These are phyloP conservation scores for Hylaeus volcanicus DNA, from an alignment of 1,140 invertebrate species.

Conservation along the genomic window DNA sequence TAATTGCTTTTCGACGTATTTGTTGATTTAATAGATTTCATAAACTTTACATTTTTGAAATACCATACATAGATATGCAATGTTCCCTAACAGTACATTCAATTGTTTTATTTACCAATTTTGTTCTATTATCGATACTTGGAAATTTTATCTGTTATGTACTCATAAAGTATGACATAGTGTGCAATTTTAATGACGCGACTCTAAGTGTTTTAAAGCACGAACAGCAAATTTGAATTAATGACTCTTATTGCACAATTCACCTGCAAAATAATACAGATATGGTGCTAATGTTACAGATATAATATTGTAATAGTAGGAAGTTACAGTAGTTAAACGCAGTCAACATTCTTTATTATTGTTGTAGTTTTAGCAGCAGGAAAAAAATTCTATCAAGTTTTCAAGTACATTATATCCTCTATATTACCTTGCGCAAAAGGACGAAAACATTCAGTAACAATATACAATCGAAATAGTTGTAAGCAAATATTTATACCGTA, in stretches of 20 bases:
- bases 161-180: not conserved
- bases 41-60: not conserved
- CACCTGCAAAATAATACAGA: conserved; percentile 50
- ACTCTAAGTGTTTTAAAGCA: not conserved
- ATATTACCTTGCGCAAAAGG: conserved; percentile 27
- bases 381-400: conserved; percentile 41
- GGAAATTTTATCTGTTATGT: not conserved
- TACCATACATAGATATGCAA: not conserved
- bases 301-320: conserved; percentile 55
- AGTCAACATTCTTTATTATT: conserved; percentile 51
- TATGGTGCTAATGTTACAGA: conserved; percentile 69
- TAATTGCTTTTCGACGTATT: too few relatives aligned
- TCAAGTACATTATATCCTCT: conserved; percentile 10
- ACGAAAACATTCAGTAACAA: conserved; percentile 23
- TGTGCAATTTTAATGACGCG: conserved; percentile 11
- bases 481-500: conserved; percentile 64
- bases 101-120: not conserved
- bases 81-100: not conserved
- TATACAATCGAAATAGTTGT: conserved; percentile 65
- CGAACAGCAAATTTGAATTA: conserved; percentile 4
- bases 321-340: conserved; percentile 42
- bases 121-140: not conserved
- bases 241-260: conserved; percentile 22
- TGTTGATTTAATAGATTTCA: not conserved
- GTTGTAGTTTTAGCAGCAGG: conserved; percentile 31